Evolutionary conservation across 2,797 vertebrate genomes (phyloP), one percentile per base, ranked within the genome.

Genomic region (Cryptoblepharus egeriae): DNA sequence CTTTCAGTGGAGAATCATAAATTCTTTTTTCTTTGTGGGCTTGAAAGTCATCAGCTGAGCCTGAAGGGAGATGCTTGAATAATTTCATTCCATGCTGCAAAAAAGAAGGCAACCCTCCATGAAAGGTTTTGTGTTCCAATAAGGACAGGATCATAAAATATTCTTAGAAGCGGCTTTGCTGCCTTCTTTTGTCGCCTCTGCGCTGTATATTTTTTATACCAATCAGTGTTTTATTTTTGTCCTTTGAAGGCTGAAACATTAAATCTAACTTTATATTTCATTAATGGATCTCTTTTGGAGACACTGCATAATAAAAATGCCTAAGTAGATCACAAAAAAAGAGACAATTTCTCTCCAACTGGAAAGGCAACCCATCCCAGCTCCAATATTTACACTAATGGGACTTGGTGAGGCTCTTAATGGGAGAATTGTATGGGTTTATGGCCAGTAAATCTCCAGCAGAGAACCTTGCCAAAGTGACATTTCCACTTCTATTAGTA

Each of bases 71-170:
- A 35, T 11, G 35, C 68, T 68, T 80, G 65, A 74, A 85, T 55
- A 18, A 22, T 77, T 3, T 45, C 80, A 52, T 26, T n/a, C 57
- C 57, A 28, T 13, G 10, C 3, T 28, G 61, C 0, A 1, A 78
- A n/a, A 32, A 12, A 49, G 6, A 6, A 20, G 13, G n/a, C n/a
- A n/a, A 18, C 30, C 15, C 12, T 67, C 52, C 35, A 58, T 30
- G 8, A 11, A 63, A 85, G 74, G 58, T 52, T 83, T 85, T 84
- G 32, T 77, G 20, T 63, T 83, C 77, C 82, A 63, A 15, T 67
- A 72, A 68, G n/a, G 75, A 35, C 12, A 49, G n/a, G 16, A 63
- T 67, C 42, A 81, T 65, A 64, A 91, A 3, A 81, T 11, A 18
- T 84, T 0, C 1, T 49, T 76, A 77, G 45, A 86, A 68, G 55